Percentiles rank a stretch among this genome's conserved stretches.
Conservation (phyloP, 2,113 vertebrate genomes). For the Propithecus coquereli region DNA sequence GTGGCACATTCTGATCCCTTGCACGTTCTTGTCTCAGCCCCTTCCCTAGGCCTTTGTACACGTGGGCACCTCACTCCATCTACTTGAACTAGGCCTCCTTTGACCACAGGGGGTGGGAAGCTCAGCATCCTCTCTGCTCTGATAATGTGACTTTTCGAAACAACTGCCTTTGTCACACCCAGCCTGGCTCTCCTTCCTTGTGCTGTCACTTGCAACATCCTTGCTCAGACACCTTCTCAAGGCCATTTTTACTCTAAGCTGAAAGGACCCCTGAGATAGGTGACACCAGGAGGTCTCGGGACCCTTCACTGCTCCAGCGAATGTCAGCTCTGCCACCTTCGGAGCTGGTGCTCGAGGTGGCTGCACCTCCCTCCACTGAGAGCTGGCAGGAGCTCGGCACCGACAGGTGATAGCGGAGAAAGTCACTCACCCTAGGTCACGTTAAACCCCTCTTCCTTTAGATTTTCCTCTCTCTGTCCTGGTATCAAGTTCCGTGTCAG, state of each 20-base stretch:
- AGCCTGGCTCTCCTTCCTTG: not conserved
- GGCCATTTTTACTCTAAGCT: not conserved
- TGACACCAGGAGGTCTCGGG: not conserved
- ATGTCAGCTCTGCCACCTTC: fast-evolving
- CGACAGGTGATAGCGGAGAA: not conserved
- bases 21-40: not conserved
- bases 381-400: not conserved
- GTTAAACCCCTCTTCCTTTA: not conserved
- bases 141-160: not conserved
- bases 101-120: not conserved
- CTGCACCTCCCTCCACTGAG: fast-evolving
- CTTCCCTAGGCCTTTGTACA: not conserved
- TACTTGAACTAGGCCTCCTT: not conserved
- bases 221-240: not conserved
- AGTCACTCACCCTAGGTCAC: not conserved
- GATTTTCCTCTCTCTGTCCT: not conserved
- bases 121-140: not conserved
- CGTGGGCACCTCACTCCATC: not conserved
- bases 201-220: not conserved
- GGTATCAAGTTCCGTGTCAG: not conserved
- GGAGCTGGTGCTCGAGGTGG: too few species aligned
- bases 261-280: not conserved
- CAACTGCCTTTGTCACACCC: fast-evolving
- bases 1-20: not conserved
- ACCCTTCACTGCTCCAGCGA: not conserved